These are phyloP conservation scores for Spodoptera picta DNA, from an alignment of 2,888 invertebrate species.

Conservation along the genomic window DNA sequence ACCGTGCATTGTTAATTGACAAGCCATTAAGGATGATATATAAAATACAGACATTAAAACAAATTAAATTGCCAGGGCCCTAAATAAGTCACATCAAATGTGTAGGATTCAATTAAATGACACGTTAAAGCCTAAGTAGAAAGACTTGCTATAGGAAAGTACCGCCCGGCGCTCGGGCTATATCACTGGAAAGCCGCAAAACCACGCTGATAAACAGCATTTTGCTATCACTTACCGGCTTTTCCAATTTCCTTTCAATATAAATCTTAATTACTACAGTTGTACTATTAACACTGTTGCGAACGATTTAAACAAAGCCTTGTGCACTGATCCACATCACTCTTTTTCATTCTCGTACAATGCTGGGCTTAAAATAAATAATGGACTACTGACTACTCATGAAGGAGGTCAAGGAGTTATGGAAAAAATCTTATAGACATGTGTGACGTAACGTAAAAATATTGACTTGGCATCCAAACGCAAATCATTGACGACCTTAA, in stretches of 20 bases:
- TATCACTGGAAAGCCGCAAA: constrained; percentile 45
- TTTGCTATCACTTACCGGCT: constrained; percentile 31
- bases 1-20: constrained; percentile 41
- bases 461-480: constrained; percentile 45
- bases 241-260: constrained; percentile 40
- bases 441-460: constrained; percentile 51
- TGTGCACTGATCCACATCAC: not conserved
- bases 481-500: constrained; percentile 52
- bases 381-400: constrained; percentile 31
- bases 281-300: constrained; percentile 2
- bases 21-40: constrained; percentile 17
- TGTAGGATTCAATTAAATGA: constrained; percentile 23
- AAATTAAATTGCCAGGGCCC: not conserved
- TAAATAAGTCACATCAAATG: constrained; percentile 30
- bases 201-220: constrained; percentile 39
- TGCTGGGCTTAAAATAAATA: constrained; percentile 23
- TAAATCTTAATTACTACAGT: constrained; percentile 21
- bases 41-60: constrained; percentile 2
- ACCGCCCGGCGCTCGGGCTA: constrained; percentile 23
- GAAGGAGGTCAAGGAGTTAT: constrained; percentile 54
- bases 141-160: constrained; percentile 50
- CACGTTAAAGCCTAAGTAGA: constrained; percentile 28
- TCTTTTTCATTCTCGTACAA: constrained; percentile 1
- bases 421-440: constrained; percentile 23
- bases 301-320: constrained; percentile 1